Evolutionary conservation across 2,888 invertebrate genomes (phyloP), one percentile per base, ranked within the genome.

Genomic region (Lasius platythorax): DNA sequence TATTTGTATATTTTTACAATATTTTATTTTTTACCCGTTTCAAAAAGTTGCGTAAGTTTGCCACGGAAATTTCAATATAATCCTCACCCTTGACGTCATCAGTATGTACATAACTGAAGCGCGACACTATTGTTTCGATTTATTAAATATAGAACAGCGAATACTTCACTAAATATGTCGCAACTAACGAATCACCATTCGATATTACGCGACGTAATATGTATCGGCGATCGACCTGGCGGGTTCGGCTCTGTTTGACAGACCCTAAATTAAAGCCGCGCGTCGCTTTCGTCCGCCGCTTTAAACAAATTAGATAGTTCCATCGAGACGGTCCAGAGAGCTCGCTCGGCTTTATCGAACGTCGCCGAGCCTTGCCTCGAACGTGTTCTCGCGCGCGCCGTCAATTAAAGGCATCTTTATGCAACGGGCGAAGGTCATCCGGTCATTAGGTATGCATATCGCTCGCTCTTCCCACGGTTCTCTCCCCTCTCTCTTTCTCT

Each of bases 371-470:
- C 87, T 3, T 30, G 56, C n/a, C 64, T 56, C 86, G 86, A 93
- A 93, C 93, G 92, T 93, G 93, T 94, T 93, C 92, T 93, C 92
- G 92, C 92, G 93, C 92, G 92, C 92, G 92, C 89, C 92, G 92
- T 93, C 94, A 93, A 94, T 94, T 94, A 94, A 93, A 93, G 90
- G 90, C 92, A 94, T 94, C 93, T 94, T 94, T 94, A 94, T 94
- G 94, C 94, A 94, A 94, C 93, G 92, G 87, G 87, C 93, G 94
- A 94, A 94, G 94, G 93, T 94, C 93, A 93, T 93, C 93, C 91
- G 93, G 94, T 94, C 93, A 94, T 94, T 94, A 92, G 92, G 91
- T 94, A 94, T 94, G 94, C 94, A 93, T 92, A 93, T 93, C 90
- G 91, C 84, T 87, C 76, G 88, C 43, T 90, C 93, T 93, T 93